Evolutionary conservation across 2,797 vertebrate species (phyloP), one percentile per base, ranked within the genome.

Genomic region (Champsocephalus gunnari): DNA sequence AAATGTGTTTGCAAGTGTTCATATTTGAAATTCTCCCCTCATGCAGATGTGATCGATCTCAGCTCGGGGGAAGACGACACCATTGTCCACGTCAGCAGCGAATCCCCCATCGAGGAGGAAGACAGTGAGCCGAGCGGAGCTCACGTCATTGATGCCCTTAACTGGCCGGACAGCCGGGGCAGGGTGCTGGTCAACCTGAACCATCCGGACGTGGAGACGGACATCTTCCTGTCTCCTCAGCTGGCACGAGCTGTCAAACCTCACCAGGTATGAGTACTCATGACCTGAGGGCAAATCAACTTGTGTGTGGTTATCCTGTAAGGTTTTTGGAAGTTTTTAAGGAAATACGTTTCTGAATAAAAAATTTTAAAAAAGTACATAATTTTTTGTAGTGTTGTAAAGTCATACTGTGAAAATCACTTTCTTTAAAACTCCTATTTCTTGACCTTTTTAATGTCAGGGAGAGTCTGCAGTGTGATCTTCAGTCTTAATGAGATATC

Each of bases 151-250:
- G 97, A 98, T 58, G 79, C 92, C 82, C 92, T 96, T 73, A 99
- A 98, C 91, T 96, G 90, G 73, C 94, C 94, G 0, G 97, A 99
- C 61, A 78, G 93, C 72, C 92, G 94, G 80, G 97, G 97, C 55
- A 93, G 94, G 55, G 97, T 99, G 59, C 95, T 99, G 10, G 93
- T 98, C 91, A 99, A 99, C 87, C 84, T 97, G 80, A 98, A 97
- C 90, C 98, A 97, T 73, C 97, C 96, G 14, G 86, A 93, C 7
- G 89, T 92, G 0, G 98, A 99, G 72, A 77, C 93, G 54, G 97
- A 99, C 83, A 92, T 99, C 81, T 98, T 96, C 87, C 93, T 99
- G 78, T 93, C 92, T 24, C 95, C 96, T 10, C 97, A 99, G 90
- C 92, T 99, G 81, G 96, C 97, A 8, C 91, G 88, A 63, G 96